Base-by-base conservation (phyloP, 2,888 invertebrate genomes). In the Caenorhabditis sp. region DNA sequence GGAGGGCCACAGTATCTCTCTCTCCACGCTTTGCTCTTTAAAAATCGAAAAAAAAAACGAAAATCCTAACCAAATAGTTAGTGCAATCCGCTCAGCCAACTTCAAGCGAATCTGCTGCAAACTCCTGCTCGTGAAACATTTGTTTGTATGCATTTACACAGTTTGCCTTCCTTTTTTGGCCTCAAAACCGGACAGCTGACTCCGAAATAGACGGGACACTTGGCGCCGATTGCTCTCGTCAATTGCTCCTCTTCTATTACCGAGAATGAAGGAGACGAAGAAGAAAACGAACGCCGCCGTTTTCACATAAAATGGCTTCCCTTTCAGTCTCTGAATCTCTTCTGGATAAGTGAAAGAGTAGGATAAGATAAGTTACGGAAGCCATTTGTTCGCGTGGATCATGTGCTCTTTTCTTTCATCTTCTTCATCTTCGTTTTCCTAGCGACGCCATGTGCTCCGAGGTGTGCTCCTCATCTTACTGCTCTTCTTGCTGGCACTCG, bases 171-270 rank as follows among this genome's bases (percentile, higher is more conserved):
- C 46, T 59, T 46, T 62, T 62, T 62, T 24, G 50, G 48, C 20
- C 35, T 11, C 46, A 56, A 55, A 56, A 66, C 56, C 66, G 56
- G 56, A 50, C 56, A 66, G 66, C 66, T 58, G 37, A 55, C 53
- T 55, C 56, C 45, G 41, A 58, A 66, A 56, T 41, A 56, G 56
- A 48, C 41, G 41, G 22, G 30, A 37, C 52, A 52, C 30, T 35
- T 30, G 9, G 52, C 52, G 30, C 30, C 15, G 48, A 24, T 48
- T 27, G 11, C n/a, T n/a, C 26, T 20, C 27, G 27, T 27, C 15
- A 7, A 17, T 15, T 41, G 24, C 39, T 20, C 27, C 4, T 41
- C 41, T 45, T 22, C 45, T 45, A n/a, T n/a, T n/a, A n/a, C n/a
- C n/a, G n/a, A n/a, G n/a, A n/a, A n/a, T n/a, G n/a, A n/a, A n/a